These are phyloP conservation scores for Amorpha juglandis DNA, from an alignment of 2,888 invertebrate species.

Conservation along the genomic window DNA sequence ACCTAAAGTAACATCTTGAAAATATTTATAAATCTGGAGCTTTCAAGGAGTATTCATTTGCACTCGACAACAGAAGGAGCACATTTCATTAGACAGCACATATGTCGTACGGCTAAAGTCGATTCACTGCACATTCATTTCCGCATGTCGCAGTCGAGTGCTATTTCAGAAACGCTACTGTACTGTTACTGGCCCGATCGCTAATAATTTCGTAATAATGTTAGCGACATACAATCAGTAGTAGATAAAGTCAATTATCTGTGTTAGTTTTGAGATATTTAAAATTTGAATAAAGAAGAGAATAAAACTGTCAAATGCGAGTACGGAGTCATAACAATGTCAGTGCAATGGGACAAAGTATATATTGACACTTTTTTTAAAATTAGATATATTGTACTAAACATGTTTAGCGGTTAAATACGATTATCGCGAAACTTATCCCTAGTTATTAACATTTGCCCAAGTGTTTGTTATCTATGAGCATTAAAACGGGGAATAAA, in stretches of 20 bases:
- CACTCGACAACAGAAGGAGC: neutral
- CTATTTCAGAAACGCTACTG: constrained; percentile 62
- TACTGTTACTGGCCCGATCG: constrained; percentile 28
- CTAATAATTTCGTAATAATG: constrained; percentile 12
- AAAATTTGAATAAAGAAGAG: too few relatives aligned
- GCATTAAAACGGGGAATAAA: too few relatives aligned
- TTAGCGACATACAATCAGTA: neutral
- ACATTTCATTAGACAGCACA: neutral
- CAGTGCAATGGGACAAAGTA: too few relatives aligned
- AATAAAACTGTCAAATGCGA: too few relatives aligned
- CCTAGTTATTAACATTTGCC: neutral
- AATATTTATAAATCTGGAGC: too few relatives aligned
- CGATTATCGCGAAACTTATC: neutral
- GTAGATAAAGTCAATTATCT: neutral
- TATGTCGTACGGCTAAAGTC: constrained; percentile 34
- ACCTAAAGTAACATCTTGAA: too few relatives aligned
- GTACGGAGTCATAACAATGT: too few relatives aligned
- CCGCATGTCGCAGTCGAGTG: constrained; percentile 64
- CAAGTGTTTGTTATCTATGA: neutral
- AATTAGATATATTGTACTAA: too few relatives aligned
- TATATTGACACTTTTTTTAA: neutral
- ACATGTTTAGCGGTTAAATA: too few relatives aligned
- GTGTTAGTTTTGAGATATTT: too few relatives aligned
- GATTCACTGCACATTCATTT: constrained; percentile 59
- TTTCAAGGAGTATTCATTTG: too few relatives aligned